Evolutionary conservation across 2,888 invertebrate genomes (phyloP).

Genomic region (Drosophila tripunctata): DNA sequence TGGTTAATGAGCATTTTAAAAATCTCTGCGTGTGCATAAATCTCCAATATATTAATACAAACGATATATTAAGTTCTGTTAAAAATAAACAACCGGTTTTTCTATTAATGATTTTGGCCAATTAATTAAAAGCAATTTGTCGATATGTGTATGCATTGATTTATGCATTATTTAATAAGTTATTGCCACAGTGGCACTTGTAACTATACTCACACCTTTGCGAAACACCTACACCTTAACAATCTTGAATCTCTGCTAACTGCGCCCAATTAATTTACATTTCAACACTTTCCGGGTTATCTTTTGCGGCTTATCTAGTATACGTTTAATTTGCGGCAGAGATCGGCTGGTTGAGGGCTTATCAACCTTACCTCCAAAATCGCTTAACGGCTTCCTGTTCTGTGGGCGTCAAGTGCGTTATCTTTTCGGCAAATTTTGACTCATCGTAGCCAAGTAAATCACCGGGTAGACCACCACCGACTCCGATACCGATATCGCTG

Average conservation of each 20-base stretch:
- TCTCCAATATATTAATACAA: neutral
- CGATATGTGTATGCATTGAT: slow-evolving; percentile 11
- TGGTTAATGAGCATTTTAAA: slow-evolving; percentile 1
- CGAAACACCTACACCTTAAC: slow-evolving; percentile 11
- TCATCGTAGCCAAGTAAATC: slow-evolving; percentile 62
- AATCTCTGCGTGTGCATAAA: neutral
- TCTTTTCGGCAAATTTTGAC: slow-evolving; percentile 72
- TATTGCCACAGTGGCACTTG: neutral
- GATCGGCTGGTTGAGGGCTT: slow-evolving; percentile 13
- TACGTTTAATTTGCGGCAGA: neutral
- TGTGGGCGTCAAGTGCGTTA: slow-evolving; percentile 75
- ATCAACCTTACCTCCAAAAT: slow-evolving; percentile 80
- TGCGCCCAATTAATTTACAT: slow-evolving; percentile 30
- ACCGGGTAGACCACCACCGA: slow-evolving; percentile 25
- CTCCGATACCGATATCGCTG: slow-evolving; percentile 20
- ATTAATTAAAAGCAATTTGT: slow-evolving; percentile 36
- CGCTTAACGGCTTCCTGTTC: slow-evolving; percentile 81
- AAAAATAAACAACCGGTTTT: slow-evolving; percentile 41
- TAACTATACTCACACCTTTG: slow-evolving; percentile 28
- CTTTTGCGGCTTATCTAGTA: neutral
- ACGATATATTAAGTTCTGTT: slow-evolving; percentile 25
- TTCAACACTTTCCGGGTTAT: slow-evolving; percentile 18
- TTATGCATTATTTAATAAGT: slow-evolving; percentile 17
- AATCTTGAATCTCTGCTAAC: slow-evolving; percentile 30
- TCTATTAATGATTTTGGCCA: slow-evolving; percentile 17